A percentile compares a stretch with the other conserved stretches of the same genome.
Evolutionary conservation across 1,140 invertebrate species (phyloP).

Genomic region (Eubasilissa regina): DNA sequence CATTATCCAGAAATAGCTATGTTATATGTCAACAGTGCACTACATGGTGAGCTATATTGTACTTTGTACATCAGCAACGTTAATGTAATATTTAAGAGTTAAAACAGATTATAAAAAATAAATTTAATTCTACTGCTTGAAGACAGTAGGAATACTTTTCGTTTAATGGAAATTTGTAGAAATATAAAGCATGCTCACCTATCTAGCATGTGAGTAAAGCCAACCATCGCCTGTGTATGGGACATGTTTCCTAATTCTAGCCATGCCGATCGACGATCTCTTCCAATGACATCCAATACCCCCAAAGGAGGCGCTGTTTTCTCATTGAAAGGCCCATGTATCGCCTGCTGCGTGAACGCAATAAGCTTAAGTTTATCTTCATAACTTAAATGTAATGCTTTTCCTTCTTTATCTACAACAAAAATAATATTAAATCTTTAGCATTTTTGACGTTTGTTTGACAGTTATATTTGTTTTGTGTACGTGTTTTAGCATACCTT

Average conservation of each 20-base stretch:
- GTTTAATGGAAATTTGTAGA: too few relatives aligned
- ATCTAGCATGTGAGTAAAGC: slow-evolving; percentile 92
- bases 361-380: slow-evolving; percentile 93
- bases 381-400: slow-evolving; percentile 94
- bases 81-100: too few relatives aligned
- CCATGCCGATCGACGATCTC: slow-evolving; percentile 94
- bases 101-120: too few relatives aligned
- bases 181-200: slow-evolving; percentile 64
- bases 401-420: slow-evolving; percentile 92
- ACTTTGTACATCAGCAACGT: too few relatives aligned
- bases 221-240: slow-evolving; percentile 89
- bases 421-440: slow-evolving; percentile 23
- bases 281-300: slow-evolving; percentile 95
- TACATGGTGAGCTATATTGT: too few relatives aligned
- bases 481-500: slow-evolving; percentile 78
- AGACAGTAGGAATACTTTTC: too few relatives aligned
- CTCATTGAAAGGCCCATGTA: slow-evolving; percentile 86
- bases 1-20: too few relatives aligned
- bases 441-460: slow-evolving; percentile 36
- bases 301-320: slow-evolving; percentile 89
- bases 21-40: too few relatives aligned
- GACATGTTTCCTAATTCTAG: slow-evolving; percentile 90
- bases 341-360: slow-evolving; percentile 93
- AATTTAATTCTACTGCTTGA: too few relatives aligned
- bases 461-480: slow-evolving; percentile 29